Conservation (phyloP, 2,797 vertebrate species). For the Danio aesculapii region DNA sequence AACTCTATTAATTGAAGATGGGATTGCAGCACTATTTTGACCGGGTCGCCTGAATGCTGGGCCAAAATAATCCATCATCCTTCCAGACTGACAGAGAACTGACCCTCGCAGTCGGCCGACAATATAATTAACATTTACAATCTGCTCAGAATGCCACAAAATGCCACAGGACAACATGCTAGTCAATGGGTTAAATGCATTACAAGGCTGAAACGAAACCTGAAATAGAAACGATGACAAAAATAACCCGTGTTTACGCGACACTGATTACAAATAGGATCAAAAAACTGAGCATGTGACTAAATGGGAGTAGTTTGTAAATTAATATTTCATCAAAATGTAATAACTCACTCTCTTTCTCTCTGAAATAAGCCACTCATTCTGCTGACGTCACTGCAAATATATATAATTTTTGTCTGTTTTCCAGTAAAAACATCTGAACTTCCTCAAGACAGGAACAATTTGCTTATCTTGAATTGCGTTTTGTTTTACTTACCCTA, state of each 20-base stretch:
- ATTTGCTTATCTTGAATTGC: conserved; percentile 14
- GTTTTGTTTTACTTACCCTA: conserved; percentile 22
- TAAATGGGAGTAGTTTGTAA: background rate
- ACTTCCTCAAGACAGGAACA: background rate
- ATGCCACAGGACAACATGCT: conserved; percentile 18
- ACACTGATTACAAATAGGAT: conserved; percentile 6
- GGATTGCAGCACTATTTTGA: conserved; percentile 26
- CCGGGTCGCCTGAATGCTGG: background rate
- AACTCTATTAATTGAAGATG: conserved; percentile 38
- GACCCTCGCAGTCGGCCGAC: conserved; percentile 21
- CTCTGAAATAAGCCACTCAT: background rate
- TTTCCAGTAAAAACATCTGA: conserved; percentile 22
- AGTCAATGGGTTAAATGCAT: conserved; percentile 29
- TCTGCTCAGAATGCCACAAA: conserved; percentile 37
- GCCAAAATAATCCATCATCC: conserved; percentile 41
- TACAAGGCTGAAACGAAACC: conserved; percentile 15
- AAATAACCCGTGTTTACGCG: background rate
- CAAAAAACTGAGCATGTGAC: background rate
- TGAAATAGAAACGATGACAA: background rate
- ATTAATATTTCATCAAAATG: conserved; percentile 3
- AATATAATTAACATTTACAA: conserved; percentile 52
- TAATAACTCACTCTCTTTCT: background rate
- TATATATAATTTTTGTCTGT: background rate
- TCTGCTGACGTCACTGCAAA: background rate
- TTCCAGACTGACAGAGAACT: conserved; percentile 40